Evolutionary conservation across 2,113 vertebrate genomes (phyloP).

Genomic region (Eretmodus cyanostictus): DNA sequence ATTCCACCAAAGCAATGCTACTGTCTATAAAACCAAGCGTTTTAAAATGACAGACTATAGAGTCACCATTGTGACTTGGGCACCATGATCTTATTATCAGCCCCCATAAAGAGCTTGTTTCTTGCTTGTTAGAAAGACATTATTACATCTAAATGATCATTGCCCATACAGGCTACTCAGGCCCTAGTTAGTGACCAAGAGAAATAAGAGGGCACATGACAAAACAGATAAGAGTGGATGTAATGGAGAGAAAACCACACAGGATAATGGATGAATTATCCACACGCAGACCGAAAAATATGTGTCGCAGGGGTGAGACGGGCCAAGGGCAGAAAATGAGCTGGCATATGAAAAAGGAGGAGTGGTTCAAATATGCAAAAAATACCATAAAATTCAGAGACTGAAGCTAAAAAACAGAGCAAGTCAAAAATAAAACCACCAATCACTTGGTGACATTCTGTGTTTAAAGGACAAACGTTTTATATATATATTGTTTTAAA

Average conservation of each 20-base stretch:
- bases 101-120: slow-evolving; percentile 20
- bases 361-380: background rate
- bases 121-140: slow-evolving; percentile 37
- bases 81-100: slow-evolving; percentile 22
- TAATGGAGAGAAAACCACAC: background rate
- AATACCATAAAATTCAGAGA: background rate
- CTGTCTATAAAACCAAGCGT: background rate
- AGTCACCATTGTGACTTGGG: background rate
- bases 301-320: background rate
- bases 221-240: slow-evolving; percentile 3
- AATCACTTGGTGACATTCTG: background rate
- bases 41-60: slow-evolving; percentile 1
- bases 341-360: background rate
- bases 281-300: background rate
- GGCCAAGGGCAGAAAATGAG: background rate
- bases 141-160: slow-evolving; percentile 27
- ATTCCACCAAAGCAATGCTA: background rate
- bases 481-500: background rate
- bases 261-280: slow-evolving; percentile 21
- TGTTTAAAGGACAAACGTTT: background rate
- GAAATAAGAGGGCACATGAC: background rate
- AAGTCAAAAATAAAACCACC: background rate
- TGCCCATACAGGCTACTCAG: background rate
- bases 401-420: background rate
- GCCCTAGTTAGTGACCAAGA: background rate